Evolutionary conservation across 2,113 vertebrate genomes (phyloP), one percentile per base, ranked within the genome.

Genomic region (Pangasianodon hypophthalmus): DNA sequence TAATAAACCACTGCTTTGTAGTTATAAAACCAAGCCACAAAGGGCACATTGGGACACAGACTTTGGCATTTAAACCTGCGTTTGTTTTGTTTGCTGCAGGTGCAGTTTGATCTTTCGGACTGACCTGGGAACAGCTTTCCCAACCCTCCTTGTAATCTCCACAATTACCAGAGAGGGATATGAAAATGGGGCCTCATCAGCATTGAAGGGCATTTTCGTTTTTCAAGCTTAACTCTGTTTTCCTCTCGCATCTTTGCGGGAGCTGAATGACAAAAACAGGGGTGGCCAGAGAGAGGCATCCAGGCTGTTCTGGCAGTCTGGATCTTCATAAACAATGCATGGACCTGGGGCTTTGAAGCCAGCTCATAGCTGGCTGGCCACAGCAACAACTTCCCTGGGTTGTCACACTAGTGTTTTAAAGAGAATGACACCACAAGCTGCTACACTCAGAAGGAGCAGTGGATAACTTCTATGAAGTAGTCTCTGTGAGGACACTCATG

Each of bases 311-410:
- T 90, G 75, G 48, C 85, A 87, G 87, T 54, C 84, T 90, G 86
- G 84, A 90, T 90, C 54, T 81, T 92, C 88, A 92, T 92, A 91
- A 92, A 90, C 91, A 90, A 92, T 90, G 85, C 88, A 92, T 92
- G 84, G 84, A 56, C 69, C 60, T 54, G 67, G 87, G 91, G 4
- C 56, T 92, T 89, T 91, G 56, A 92, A 69, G 79, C 29, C 13
- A 7, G n/a, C 88, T 69, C 88, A 71, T 84, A 85, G 82, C 88
- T 77, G 86, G 86, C 73, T 85, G 75, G 84, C 54, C 71, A 24
- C 84, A 58, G 48, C 81, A 48, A 89, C 85, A 60, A 87, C 89
- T 91, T 69, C 48, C 71, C 77, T 58, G 37, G 75, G 80, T 82
- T 87, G 88, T 62, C 75, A 73, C 71, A 80, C 87, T 26, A 26